Percentiles rank a stretch among this genome's conserved stretches.
Evolutionary conservation across 2,797 vertebrate species (phyloP).

Genomic region (Lutra lutra): DNA sequence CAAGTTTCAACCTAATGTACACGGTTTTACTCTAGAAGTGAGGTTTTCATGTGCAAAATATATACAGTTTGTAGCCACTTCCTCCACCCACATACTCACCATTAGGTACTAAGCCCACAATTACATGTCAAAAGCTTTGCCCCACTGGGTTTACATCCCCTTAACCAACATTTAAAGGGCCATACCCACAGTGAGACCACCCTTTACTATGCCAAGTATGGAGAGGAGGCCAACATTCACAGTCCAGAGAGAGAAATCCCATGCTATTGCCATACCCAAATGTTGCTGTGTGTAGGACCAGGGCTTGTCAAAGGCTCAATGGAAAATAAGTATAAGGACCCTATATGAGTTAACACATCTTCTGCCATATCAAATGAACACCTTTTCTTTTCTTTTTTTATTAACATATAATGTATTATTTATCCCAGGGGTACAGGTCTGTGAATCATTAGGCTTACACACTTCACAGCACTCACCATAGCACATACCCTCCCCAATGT

Average conservation of each 20-base stretch:
- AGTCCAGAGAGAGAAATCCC: background rate
- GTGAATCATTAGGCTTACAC: too few species aligned
- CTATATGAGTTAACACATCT: background rate
- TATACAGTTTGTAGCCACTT: background rate
- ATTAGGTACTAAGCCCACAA: background rate
- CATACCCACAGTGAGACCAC: background rate
- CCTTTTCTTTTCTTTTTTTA: background rate
- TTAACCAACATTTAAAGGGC: background rate
- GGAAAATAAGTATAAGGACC: background rate
- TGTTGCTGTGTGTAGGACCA: background rate
- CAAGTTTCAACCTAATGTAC: background rate
- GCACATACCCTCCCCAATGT: too few species aligned
- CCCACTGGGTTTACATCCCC: background rate
- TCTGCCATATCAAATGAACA: slow-evolving; percentile 67
- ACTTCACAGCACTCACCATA: too few species aligned
- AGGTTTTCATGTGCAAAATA: background rate
- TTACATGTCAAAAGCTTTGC: background rate
- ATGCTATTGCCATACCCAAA: background rate
- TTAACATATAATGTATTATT: too few species aligned
- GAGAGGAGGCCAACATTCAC: background rate
- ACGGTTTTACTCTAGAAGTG: background rate
- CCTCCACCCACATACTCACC: background rate
- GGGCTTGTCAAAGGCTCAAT: slow-evolving; percentile 44
- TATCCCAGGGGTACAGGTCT: too few species aligned
- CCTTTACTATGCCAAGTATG: background rate